Conservation (phyloP, 1,140 invertebrate species). For the Brachionus angularis region DNA sequence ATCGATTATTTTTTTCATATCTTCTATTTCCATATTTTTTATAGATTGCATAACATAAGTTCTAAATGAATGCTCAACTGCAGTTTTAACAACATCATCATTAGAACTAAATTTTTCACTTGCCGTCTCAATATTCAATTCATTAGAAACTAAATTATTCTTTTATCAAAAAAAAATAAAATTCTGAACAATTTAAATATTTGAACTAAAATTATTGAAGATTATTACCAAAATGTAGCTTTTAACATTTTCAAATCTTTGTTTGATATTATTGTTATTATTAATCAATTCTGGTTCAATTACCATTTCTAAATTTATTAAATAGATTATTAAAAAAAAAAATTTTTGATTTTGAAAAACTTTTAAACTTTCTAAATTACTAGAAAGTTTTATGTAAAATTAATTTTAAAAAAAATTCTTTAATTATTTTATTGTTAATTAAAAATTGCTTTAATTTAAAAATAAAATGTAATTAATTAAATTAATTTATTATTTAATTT, state of each 20-base stretch:
- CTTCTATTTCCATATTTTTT: not conserved
- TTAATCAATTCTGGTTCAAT: no score
- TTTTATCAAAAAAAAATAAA: no score
- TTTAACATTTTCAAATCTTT: constrained; percentile 20
- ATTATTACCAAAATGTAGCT: not conserved
- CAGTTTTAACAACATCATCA: constrained; percentile 27
- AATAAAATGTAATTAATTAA: not conserved
- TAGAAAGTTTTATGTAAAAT: not conserved
- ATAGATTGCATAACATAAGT: not conserved
- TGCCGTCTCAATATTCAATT: not conserved
- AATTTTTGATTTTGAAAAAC: no score
- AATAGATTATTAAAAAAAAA: no score
- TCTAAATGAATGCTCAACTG: constrained; percentile 39
- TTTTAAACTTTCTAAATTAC: not conserved
- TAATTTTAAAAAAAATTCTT: not conserved
- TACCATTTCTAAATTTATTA: no score
- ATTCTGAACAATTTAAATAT: no score
- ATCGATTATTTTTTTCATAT: not conserved
- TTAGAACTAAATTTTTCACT: not conserved
- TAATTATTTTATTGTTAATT: no score
- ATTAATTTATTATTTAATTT: not conserved
- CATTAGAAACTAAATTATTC: no score
- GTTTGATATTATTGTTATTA: no score
- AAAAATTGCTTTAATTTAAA: not conserved
- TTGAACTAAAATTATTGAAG: no score